Evolutionary conservation across 2,888 invertebrate species (phyloP), one percentile per base, ranked within the genome.

Genomic region (Dichetophora obliterata): DNA sequence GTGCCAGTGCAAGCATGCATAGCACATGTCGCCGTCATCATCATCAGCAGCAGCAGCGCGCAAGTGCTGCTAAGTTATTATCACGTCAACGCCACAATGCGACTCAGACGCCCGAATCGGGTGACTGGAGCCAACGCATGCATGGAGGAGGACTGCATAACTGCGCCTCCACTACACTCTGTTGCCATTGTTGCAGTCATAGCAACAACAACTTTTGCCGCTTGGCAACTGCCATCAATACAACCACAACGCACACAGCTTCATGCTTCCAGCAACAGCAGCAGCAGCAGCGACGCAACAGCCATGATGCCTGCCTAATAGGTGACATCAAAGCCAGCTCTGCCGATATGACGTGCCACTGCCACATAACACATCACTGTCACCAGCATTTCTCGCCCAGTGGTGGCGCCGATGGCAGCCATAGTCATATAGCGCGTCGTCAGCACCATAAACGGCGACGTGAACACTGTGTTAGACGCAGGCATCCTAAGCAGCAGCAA

Each of bases 61-160:
- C 80, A 75, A 77, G 79, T 72, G 59, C 78, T 66, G 43, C 75
- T 48, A 27, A 77, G 69, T 14, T 24, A 50, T 31, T 5, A 16
- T 8, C 81, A 19, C 80, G 85, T 6, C 86, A 85, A 72, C 85
- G 88, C 0, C 87, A 88, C 77, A 88, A 88, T 82, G 87, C 88
- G 24, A 88, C 88, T 14, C 88, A 88, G 78, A 88, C 88, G 11
- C 82, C 83, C 11, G 82, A 82, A 52, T 78, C 75, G 5, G 19
- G 74, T 1, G 80, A 76, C 73, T 82, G 82, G 80, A 78, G 75
- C 50, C 80, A 80, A 19, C 50, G 19, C 52, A 63, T 27, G 16
- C 27, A 50, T 31, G 19, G n/a, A n/a, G n/a, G n/a, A n/a, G n/a
- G 19, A 54, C 69, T 59, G 22, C 75, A 73, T 14, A 27, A 43